phyloP scores from a whole-genome alignment of 2,888 invertebrate species.

The Andrena trimmerana region DNA sequence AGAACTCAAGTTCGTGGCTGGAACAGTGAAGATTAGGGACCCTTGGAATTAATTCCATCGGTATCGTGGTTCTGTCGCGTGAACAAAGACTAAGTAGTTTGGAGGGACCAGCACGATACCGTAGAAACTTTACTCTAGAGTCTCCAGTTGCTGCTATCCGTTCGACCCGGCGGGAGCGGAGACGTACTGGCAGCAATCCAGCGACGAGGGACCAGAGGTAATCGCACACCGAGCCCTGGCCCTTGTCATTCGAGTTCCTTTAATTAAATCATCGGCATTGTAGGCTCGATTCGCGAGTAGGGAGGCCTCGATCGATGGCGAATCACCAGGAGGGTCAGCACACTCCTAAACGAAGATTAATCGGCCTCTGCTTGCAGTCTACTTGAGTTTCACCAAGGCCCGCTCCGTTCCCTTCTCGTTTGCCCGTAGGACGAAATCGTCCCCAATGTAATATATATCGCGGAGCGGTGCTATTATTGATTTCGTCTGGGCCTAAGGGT shows the following conservation, averaged over 20 bases:
- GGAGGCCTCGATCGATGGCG: slow-evolving; percentile 44
- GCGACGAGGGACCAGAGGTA: slow-evolving; percentile 48
- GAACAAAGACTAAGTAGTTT: slow-evolving; percentile 2
- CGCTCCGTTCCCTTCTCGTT: slow-evolving; percentile 9
- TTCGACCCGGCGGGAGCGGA: slow-evolving; percentile 20
- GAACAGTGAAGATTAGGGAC: no score
- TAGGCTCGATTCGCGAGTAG: slow-evolving; percentile 13
- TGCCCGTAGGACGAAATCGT: slow-evolving; percentile 16
- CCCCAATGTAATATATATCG: slow-evolving; percentile 16
- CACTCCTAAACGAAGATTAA: slow-evolving; percentile 48
- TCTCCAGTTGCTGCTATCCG: slow-evolving; percentile 37
- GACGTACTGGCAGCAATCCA: slow-evolving; percentile 47
- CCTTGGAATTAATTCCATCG: not conserved
- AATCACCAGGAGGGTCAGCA: slow-evolving; percentile 38
- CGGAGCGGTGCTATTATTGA: slow-evolving; percentile 73
- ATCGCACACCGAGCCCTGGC: slow-evolving; percentile 65
- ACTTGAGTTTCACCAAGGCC: slow-evolving; percentile 34
- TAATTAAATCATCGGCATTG: slow-evolving; percentile 69
- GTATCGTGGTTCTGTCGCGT: not conserved
- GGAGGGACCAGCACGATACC: not conserved
- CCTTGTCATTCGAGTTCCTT: slow-evolving; percentile 63
- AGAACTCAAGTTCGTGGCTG: no score
- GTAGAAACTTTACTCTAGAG: not conserved
- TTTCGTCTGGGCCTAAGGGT: slow-evolving; percentile 74
- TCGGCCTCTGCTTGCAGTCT: slow-evolving; percentile 6